Evolutionary conservation across 2,113 vertebrate species (phyloP), one percentile per base, ranked within the genome.

Genomic region (Nicator chloris): DNA sequence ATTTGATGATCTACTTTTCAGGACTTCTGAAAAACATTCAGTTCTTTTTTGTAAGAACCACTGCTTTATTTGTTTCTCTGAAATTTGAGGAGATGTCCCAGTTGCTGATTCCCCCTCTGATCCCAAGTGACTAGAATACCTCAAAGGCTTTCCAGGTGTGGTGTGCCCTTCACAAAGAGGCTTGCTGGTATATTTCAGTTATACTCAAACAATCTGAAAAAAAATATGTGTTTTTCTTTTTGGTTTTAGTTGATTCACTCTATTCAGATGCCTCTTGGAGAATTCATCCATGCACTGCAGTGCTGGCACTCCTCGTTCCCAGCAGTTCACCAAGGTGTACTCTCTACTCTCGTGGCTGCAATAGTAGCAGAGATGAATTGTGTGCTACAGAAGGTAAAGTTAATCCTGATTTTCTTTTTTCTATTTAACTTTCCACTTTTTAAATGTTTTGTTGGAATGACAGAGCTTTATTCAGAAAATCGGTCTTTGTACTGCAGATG

Each of bases 321-420:
- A 5, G 94, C 95, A 10, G 85, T 98, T 78, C 97, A 98, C 81
- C 95, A 84, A 3, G 98, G 98, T 8, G 82, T 99, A 31, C 97
- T 99, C 66, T 99, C 99, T 10, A 99, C 98, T 16, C 87, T 99
- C 40, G 97, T 98, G 18, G 99, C 99, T 3, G 97, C 98, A 14
- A 93, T 98, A 53, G 70, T 99, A 33, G 98, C 99, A 40, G 99
- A 99, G 90, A 98, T 98, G 53, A 98, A 92, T 68, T 95, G 97
- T 76, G 45, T 69, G 20, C 97, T 99, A 4, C 98, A 97, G 59
- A 99, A 99, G 98, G 99, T 99, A 97, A 96, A 71, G 42, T 82
- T 68, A 60, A 79, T 84, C n/a, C 33, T 81, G n/a, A 50, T 13
- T 88, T 59, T 30, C 40, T 56, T 60, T 54, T 75, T 75, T 54